Evolutionary conservation across 2,888 invertebrate species (phyloP), one percentile per base, ranked within the genome.

Genomic region (Chymomyza caudatula): DNA sequence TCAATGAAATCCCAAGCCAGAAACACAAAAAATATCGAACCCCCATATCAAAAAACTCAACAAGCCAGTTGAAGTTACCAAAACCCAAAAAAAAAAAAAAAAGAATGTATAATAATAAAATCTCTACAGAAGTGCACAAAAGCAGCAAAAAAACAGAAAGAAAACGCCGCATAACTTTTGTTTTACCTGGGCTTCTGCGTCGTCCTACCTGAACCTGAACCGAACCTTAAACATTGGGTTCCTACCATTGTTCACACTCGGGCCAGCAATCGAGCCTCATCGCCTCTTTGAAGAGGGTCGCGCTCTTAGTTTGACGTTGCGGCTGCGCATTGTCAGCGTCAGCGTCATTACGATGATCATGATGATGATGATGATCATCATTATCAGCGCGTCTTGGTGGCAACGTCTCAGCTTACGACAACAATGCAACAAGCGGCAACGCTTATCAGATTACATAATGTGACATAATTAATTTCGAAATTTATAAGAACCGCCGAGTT

Each of bases 391-490:
- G 17, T 25, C 49, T 29, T 23, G 13, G 15, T 44, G 54, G 25
- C 53, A 52, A 42, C 58, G 65, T 63, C 68, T 75, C 75, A 51
- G 58, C 53, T 70, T 73, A 68, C 67, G 29, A 25, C 54, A 59
- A 52, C 51, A 59, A 49, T 43, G n/a, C n/a, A 63, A 54, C 49
- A 60, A 25, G 44, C 56, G 61, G 44, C 67, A 71, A 65, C 57
- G 76, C 84, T 88, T 88, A 89, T 89, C 88, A 87, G 85, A 86
- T 88, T 89, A 89, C 89, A 87, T 89, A 89, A 89, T 89, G 85
- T 88, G 89, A 87, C 88, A 89, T 89, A 89, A 89, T 89, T 89
- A 89, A 88, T 89, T 89, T 83, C 71, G 75, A 84, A 78, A 78
- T 77, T 73, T 69, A 71, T 71, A 60, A 63, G 60, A 67, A 71